Base-by-base conservation (phyloP, 2,888 invertebrate species). In the Lapara coniferarum region DNA sequence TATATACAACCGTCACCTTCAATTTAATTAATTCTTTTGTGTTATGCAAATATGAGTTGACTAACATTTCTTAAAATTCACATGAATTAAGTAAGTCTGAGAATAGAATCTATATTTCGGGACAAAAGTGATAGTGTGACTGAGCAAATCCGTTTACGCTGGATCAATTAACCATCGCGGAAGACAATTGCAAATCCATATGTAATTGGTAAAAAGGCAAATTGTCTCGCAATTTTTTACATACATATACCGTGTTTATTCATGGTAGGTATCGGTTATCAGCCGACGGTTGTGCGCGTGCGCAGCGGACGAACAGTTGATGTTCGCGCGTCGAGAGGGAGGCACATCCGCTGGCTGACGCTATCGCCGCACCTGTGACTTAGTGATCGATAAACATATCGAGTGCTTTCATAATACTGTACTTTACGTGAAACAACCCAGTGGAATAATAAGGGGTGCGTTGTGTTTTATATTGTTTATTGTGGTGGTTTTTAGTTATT, bases 301-400 rank as follows among this genome's bases (percentile, higher is more conserved):
- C 86, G 84, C 82, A 72, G 74, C 79, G 73, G 82, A 84, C 81
- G 85, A 84, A 79, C 92, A 93, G 93, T 93, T 92, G 92, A 93
- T 92, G 92, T 79, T 88, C 89, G 92, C 84, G 89, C 92, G 92
- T 81, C 85, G 89, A 81, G 85, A 86, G 86, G 92, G 92, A 88
- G 92, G 91, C 91, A 90, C 92, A 90, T 88, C 91, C 89, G 89
- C 83, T 85, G 82, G 86, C 81, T 72, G 69, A 72, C 76, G 73
- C 85, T 85, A 84, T 87, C 81, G 81, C 73, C 78, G 82, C 76
- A 82, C 79, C 71, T 80, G 88, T 88, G 85, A 81, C 78, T 83
- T 81, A 71, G 89, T 87, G 85, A 82, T 80, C 81, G 84, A 85
- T 82, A 82, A 75, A 80, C 72, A 71, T 81, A 80, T 75, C 86